These are phyloP conservation scores for Sinelater perroti DNA, from an alignment of 2,888 invertebrate genomes.

Conservation along the genomic window DNA sequence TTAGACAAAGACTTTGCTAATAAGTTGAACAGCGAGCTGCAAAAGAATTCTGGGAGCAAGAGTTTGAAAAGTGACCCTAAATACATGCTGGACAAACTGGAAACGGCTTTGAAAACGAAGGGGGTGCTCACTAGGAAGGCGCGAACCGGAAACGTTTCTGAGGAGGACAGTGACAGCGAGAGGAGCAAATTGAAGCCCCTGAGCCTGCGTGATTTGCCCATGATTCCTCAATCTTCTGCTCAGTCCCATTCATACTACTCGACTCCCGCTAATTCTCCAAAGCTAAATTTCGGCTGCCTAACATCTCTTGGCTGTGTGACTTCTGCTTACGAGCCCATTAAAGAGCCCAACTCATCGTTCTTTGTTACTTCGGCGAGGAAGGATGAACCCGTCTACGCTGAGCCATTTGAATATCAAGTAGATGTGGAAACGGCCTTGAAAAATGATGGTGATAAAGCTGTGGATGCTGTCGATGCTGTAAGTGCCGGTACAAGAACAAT, in stretches of 20 bases:
- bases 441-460: conserved; percentile 32
- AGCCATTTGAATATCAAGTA: conserved; percentile 61
- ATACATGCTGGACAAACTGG: conserved; percentile 72
- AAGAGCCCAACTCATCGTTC: conserved; percentile 55
- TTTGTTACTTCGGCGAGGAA: conserved; percentile 50
- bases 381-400: conserved; percentile 71
- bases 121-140: conserved; percentile 50
- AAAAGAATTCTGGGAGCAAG: conserved; percentile 32
- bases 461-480: conserved; percentile 34
- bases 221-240: conserved; percentile 10
- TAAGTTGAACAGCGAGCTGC: conserved; percentile 42
- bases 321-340: conserved; percentile 53
- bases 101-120: conserved; percentile 67
- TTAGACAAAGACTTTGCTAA: conserved; percentile 41
- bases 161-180: conserved; percentile 56
- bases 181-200: conserved; percentile 42
- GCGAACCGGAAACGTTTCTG: conserved; percentile 51
- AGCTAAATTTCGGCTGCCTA: conserved; percentile 58
- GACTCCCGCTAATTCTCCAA: conserved; percentile 32
- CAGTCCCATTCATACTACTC: conserved; percentile 34
- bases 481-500: conserved; percentile 27
- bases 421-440: conserved; percentile 33
- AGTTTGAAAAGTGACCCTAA: conserved; percentile 63
- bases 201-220: conserved; percentile 39
- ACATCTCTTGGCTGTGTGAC: conserved; percentile 55